phyloP scores from a whole-genome alignment of 2,888 invertebrate species.

The Steromphala cineraria region DNA sequence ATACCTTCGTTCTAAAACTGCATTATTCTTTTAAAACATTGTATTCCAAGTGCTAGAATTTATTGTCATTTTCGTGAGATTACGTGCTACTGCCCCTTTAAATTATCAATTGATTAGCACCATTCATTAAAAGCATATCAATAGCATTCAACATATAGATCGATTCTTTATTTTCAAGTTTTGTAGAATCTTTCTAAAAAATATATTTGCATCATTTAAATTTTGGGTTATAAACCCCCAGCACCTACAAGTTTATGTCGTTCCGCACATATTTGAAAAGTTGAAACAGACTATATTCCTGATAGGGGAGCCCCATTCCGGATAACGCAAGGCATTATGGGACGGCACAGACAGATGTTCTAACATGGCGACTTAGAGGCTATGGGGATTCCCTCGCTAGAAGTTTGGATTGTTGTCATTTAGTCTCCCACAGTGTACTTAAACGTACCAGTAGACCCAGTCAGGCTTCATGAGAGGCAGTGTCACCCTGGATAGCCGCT shows the following conservation, averaged over 20 bases:
- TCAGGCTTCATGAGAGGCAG: background rate
- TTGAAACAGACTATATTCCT: conserved; percentile 11
- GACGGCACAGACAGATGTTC: conserved; percentile 53
- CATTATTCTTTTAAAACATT: no score
- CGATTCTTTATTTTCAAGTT: no score
- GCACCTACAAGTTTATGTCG: background rate
- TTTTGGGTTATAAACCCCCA: background rate
- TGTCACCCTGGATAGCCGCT: background rate
- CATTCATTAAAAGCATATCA: no score
- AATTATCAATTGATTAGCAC: no score
- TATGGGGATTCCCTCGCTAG: conserved; percentile 39
- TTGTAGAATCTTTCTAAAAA: no score
- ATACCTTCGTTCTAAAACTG: no score
- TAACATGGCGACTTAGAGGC: conserved; percentile 55
- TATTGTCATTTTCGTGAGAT: no score
- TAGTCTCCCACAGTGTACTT: background rate
- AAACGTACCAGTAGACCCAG: background rate
- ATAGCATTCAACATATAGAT: no score
- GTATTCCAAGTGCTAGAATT: no score
- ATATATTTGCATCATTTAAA: no score
- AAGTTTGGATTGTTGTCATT: conserved; percentile 13
- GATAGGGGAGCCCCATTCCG: conserved; percentile 12
- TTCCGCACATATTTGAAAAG: background rate
- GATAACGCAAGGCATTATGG: conserved; percentile 38
- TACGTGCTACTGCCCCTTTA: no score